Base-by-base conservation (phyloP, 2,888 invertebrate species). In the Nemotelus nigrinus region DNA sequence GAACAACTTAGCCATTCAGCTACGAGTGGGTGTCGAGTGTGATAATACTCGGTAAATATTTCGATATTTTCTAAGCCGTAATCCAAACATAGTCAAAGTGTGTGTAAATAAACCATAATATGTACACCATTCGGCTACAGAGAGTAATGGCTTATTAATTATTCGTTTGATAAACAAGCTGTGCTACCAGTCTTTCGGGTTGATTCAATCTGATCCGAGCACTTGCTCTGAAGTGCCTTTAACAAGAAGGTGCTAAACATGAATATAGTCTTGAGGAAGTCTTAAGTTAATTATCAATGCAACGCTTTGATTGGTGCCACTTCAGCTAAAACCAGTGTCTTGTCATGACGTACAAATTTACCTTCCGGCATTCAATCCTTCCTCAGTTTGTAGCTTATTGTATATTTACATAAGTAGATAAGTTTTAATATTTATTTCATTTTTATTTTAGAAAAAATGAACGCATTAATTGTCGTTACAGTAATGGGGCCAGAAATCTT, bases 101-200 rank as follows among this genome's bases (percentile, higher is more conserved):
- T 57, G 72, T 60, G 72, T 72, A 72, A 72, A 72, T 72, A 72
- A 47, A 70, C 70, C 55, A 53, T 41, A 53, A 6, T 53, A 70
- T 55, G 55, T 53, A 43, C 25, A 25, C 25, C 25, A 47, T 70
- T 55, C 25, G 70, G 8, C 8, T 70, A 55, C 70, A n/a, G 53
- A 25, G 55, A 4, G 43, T 43, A 70, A 43, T 74, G 74, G 63
- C 63, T 74, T 74, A 74, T 74, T 74, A 60, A 60, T 63, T 74
- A 50, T 74, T 74, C 50, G 50, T 48, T 60, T 25, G 43, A 74
- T 60, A 48, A 48, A 60, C 63, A 60, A 48, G 48, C 43, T 39
- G 25, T 74, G 74, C 74, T 74, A 74, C 74, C 63, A 74, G 74
- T 74, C 60, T 74, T 74, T 41, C 74, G 60, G 74, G 41, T 74